Base-by-base conservation (phyloP, 2,888 invertebrate genomes). In the Crematogaster levior region DNA sequence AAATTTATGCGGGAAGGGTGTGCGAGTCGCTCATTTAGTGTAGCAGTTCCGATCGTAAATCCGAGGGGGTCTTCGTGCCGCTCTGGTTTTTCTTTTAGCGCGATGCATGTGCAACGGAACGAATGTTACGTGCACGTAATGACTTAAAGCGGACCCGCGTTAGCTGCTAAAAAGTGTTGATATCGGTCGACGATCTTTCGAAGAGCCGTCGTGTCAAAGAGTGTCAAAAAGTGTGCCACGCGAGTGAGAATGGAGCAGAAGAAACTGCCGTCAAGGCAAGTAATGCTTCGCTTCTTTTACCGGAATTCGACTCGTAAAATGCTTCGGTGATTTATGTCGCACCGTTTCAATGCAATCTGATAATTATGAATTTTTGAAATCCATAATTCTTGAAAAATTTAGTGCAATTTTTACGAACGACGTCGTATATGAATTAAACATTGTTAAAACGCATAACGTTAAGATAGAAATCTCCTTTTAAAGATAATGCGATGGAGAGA, bases 171-270 rank as follows among this genome's bases (percentile, higher is more conserved):
- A 84, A 84, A 85, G 88, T 85, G 89, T 83, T 80, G 87, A 84
- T 90, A 89, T 89, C 90, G 82, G 81, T 66, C 63, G 81, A 68
- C 79, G 83, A 90, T 89, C 90, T 88, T 79, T 83, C 74, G 84
- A 85, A 86, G 83, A 87, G 87, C 84, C 61, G 65, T 53, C 66
- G 83, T 75, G 86, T 87, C 90, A 82, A 85, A 84, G 77, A 83
- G 82, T 73, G 85, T 80, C 86, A 83, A 88, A 88, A 89, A 90
- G 75, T 85, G 85, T 89, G 90, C 88, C 89, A 90, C 88, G 90
- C 88, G 83, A 90, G 58, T 82, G 63, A 53, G 58, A 61, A 53
- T 53, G 61, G 48, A 46, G 81, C 61, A 30, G 24, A 58, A 63
- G 27, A 51, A 53, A 51, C 27, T 48, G 30, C 80, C 73, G 75